Conservation (phyloP, 92 coral and sea anemone species). For the Chrysogorgia sp. region DNA sequence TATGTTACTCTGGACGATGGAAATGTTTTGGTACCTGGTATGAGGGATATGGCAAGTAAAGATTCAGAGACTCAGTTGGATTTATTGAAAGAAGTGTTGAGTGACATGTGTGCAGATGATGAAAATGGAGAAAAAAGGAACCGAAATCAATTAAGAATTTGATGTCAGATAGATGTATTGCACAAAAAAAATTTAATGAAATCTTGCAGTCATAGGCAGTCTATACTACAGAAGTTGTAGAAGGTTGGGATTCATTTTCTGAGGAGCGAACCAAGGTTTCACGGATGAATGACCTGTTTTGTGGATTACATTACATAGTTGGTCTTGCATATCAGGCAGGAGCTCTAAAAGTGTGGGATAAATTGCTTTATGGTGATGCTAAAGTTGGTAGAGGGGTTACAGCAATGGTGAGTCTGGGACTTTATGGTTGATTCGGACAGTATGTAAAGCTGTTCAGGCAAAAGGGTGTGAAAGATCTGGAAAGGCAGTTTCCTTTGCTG, state of each 20-base stretch:
- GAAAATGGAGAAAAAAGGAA: constrained; percentile 6
- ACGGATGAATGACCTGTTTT: constrained; percentile 19
- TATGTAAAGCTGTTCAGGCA: constrained; percentile 33
- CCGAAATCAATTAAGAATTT: constrained; percentile 7
- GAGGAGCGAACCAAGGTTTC: constrained; percentile 10
- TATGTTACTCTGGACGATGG: too few species aligned
- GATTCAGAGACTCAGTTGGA: constrained; percentile 18
- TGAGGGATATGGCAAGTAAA: background rate
- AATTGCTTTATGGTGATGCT: constrained; percentile 13
- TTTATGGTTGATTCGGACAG: constrained; percentile 19
- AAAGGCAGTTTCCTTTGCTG: constrained; percentile 21
- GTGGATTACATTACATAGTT: constrained; percentile 39
- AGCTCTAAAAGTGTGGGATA: constrained; percentile 46
- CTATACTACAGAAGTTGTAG: constrained; percentile 27
- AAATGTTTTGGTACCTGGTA: background rate
- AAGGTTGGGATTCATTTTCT: constrained; percentile 22
- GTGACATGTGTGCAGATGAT: constrained; percentile 31
- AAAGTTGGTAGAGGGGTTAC: constrained; percentile 35
- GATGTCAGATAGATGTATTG: constrained; percentile 35
- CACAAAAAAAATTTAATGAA: constrained; percentile 19
- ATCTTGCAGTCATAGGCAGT: constrained; percentile 20
- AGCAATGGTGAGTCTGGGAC: constrained; percentile 34
- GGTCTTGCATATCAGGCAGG: constrained; percentile 35
- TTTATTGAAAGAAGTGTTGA: constrained; percentile 13
- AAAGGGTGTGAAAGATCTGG: constrained; percentile 32